A percentile compares a stretch with the other conserved stretches of the same genome.
phyloP scores from a whole-genome alignment of 1,140 invertebrate genomes.

The Globodera rostochiensis region DNA sequence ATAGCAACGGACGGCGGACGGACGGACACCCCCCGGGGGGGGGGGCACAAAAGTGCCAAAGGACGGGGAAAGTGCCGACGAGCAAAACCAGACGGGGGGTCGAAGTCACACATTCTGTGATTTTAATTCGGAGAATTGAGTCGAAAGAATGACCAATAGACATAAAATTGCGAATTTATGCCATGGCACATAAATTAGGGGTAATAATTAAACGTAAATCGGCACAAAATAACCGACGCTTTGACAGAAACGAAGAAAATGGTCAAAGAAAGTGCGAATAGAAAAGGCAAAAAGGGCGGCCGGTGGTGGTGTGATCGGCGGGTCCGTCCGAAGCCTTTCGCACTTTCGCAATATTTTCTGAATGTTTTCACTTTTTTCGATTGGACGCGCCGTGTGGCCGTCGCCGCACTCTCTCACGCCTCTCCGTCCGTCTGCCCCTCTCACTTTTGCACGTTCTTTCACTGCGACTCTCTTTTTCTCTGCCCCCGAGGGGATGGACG shows the following conservation, averaged over 20 bases:
- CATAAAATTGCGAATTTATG: too few relatives aligned
- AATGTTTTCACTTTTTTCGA: background rate
- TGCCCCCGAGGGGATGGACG: background rate
- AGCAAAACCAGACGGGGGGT: too few relatives aligned
- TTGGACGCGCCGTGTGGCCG: background rate
- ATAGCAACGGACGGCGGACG: background rate
- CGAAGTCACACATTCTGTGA: background rate
- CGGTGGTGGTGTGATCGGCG: background rate
- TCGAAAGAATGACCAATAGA: background rate
- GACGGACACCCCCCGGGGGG: background rate
- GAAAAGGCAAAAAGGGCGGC: too few relatives aligned
- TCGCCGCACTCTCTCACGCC: background rate
- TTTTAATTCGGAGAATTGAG: background rate
- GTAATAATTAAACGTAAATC: too few relatives aligned
- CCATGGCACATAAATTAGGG: too few relatives aligned
- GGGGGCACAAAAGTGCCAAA: background rate
- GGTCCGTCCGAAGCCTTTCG: background rate
- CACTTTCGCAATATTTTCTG: constrained; percentile 2
- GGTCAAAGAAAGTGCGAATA: too few relatives aligned
- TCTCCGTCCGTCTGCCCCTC: background rate
- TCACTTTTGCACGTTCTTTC: background rate
- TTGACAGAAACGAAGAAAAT: too few relatives aligned
- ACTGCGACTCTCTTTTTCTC: background rate
- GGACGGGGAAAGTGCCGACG: background rate
- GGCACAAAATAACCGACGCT: too few relatives aligned